Base-by-base conservation (phyloP, 2,888 invertebrate species). In the Homarus gammarus region DNA sequence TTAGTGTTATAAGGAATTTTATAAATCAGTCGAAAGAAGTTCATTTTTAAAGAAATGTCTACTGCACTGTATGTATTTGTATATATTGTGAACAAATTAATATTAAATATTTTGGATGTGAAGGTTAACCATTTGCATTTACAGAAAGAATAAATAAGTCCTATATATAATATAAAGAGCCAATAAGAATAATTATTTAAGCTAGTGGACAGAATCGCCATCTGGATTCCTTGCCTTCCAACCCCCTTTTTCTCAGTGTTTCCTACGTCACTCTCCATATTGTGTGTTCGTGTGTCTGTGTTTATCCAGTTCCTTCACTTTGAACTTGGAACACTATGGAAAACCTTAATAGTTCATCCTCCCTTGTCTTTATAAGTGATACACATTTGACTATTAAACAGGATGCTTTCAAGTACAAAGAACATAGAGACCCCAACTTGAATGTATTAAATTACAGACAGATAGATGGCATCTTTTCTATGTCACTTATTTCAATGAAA, bases 271-370 rank as follows among this genome's bases (percentile, higher is more conserved):
- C 79, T 89, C 77, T 87, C 89, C 89, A 89, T 89, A 89, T 84
- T 89, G 89, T 89, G 89, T 89, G 89, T 89, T 84, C 72, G 89
- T 89, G 89, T 89, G 89, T 88, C 88, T 89, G 84, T 89, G 89
- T 89, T 84, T 84, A 84, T 85, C 84, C 84, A 84, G 84, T 89
- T 89, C 89, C 84, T 88, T 84, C 84, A 77, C 83, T 88, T 88
- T 84, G 88, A 88, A 83, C 84, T 77, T 84, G 88, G 88, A 88
- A 88, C 88, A 88, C 68, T 77, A 86, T 79, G 79, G 86, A 86
- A 78, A 86, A 79, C 86, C 77, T 86, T 84, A 88, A 77, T 83
- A 88, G 88, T 88, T 88, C 88, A 84, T 84, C 84, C 75, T 88
- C 88, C 84, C 78, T 83, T 84, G 84, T 83, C 84, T 84, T 78